Conservation (phyloP, 2,113 vertebrate genomes). For the Calyptommatus sinebrachiatus region DNA sequence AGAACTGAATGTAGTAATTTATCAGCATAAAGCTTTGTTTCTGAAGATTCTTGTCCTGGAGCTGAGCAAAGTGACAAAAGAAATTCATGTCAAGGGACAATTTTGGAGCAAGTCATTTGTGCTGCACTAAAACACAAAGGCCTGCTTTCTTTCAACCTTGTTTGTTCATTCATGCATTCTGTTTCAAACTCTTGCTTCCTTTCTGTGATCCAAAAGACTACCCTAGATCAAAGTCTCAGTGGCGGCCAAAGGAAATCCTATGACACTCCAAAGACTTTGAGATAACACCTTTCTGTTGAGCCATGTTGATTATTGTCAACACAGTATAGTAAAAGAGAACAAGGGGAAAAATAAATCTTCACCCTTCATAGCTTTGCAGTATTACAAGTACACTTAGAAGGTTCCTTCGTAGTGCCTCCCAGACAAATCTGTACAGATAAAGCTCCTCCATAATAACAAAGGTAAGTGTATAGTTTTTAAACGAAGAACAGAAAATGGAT, state of each 20-base stretch:
- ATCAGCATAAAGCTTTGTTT: conserved; percentile 49
- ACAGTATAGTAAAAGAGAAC: conserved; percentile 27
- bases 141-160: conserved; percentile 40
- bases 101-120: conserved; percentile 51
- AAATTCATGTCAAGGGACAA: conserved; percentile 20
- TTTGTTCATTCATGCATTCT: conserved; percentile 62
- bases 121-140: conserved; percentile 41
- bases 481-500: not conserved
- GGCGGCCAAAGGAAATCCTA: conserved; percentile 35
- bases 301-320: conserved; percentile 27
- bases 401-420: too few relatives aligned
- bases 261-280: conserved; percentile 49
- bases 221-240: conserved; percentile 42
- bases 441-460: not conserved
- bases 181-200: conserved; percentile 55
- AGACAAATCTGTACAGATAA: not conserved
- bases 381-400: conserved; percentile 17
- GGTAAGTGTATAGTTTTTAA: not conserved
- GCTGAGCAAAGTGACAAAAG: conserved; percentile 46
- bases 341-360: not conserved
- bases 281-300: conserved; percentile 30
- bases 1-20: conserved; percentile 52
- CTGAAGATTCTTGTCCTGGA: conserved; percentile 16
- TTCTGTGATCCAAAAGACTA: conserved; percentile 50
- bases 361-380: conserved; percentile 4